Percentiles rank a stretch among this genome's conserved stretches.
phyloP scores from a whole-genome alignment of 2,113 vertebrate genomes.

The Catharus minimus region DNA sequence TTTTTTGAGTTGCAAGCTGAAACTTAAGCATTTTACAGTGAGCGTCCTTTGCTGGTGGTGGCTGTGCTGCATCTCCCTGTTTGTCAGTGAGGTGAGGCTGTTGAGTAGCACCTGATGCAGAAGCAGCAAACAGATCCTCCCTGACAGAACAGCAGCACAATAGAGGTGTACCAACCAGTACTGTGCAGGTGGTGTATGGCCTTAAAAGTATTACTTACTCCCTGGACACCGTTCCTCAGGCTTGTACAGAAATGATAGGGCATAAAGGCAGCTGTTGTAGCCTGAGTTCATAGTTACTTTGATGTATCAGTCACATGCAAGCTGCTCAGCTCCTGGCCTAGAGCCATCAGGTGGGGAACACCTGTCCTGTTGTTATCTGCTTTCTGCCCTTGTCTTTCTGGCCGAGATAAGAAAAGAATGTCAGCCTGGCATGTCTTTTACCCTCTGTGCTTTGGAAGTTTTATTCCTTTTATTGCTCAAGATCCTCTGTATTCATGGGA shows the following conservation, averaged over 20 bases:
- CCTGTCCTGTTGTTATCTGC: conserved; percentile 29
- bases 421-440: background rate
- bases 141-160: background rate
- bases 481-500: background rate
- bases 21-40: background rate
- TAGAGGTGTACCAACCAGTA: background rate
- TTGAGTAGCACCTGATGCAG: background rate
- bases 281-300: conserved; percentile 59
- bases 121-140: background rate
- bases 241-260: background rate
- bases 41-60: background rate
- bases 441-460: background rate
- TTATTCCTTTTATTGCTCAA: background rate
- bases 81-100: background rate
- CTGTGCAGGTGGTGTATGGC: background rate
- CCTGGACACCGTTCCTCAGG: background rate
- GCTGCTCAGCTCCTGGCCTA: conserved; percentile 58
- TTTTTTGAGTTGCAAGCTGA: background rate
- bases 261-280: conserved; percentile 55
- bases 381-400: background rate
- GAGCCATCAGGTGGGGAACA: conserved; percentile 56
- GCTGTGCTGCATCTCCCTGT: background rate
- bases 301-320: conserved; percentile 63
- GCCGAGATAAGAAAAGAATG: background rate
- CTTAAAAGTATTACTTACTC: conserved; percentile 11